Evolutionary conservation across 1,140 invertebrate genomes (phyloP).

Genomic region (Meloidogyne hapla): DNA sequence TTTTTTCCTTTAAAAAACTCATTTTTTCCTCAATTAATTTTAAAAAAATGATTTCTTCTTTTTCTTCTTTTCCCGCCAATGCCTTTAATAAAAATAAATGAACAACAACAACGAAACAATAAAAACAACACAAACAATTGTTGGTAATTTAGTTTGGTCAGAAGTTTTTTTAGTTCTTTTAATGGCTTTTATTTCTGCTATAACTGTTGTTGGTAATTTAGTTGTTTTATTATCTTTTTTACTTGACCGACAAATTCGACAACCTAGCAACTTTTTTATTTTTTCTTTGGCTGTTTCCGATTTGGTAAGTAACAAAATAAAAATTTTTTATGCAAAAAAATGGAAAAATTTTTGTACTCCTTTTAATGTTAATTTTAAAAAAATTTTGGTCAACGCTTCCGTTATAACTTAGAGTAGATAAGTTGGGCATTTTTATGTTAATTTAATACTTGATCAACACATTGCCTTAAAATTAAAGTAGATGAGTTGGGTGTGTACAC

Average conservation of each 20-base stretch:
- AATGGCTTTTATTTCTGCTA: conserved; percentile 74
- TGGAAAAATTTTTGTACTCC: too few relatives aligned
- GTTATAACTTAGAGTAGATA: too few relatives aligned
- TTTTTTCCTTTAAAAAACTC: too few relatives aligned
- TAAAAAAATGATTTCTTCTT: too few relatives aligned
- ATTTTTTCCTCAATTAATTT: too few relatives aligned
- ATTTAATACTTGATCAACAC: too few relatives aligned
- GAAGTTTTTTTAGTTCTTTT: conserved; percentile 29
- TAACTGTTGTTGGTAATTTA: conserved; percentile 92
- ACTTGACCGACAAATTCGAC: conserved; percentile 90
- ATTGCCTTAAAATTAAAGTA: background rate
- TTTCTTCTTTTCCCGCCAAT: too few relatives aligned
- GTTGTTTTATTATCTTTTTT: conserved; percentile 93
- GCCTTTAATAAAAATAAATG: background rate
- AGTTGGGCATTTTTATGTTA: background rate
- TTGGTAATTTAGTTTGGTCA: background rate
- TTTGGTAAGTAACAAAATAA: conserved; percentile 72
- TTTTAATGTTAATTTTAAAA: background rate
- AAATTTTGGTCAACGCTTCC: background rate
- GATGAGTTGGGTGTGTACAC: conserved; percentile 1
- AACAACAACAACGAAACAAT: background rate
- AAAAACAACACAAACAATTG: background rate
- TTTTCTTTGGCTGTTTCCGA: conserved; percentile 95
- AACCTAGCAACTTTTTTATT: conserved; percentile 99
- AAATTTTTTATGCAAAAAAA: too few relatives aligned